Conservation (phyloP, 2,888 invertebrate species). For the Monochamus alternatus region DNA sequence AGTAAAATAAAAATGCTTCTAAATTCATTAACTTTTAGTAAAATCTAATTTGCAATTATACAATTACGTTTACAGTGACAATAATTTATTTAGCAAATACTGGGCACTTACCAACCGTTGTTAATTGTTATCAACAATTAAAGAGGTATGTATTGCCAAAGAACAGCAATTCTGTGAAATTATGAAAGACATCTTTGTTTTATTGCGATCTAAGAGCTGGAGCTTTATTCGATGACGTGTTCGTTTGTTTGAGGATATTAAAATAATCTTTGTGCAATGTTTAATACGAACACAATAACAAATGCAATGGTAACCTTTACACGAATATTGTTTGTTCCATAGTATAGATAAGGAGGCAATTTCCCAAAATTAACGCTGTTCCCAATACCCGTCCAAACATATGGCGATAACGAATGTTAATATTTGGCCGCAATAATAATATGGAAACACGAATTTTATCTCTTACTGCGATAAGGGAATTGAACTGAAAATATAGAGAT, state of each 20-base stretch:
- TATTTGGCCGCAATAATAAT: constrained; percentile 31
- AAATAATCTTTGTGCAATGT: neutral
- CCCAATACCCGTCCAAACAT: constrained; percentile 30
- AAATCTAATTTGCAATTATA: too few relatives aligned
- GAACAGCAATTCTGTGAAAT: too few relatives aligned
- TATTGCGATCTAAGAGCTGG: too few relatives aligned
- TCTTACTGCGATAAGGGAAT: constrained; percentile 6
- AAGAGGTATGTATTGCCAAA: too few relatives aligned
- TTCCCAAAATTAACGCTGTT: constrained; percentile 30
- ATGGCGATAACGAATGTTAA: constrained; percentile 32
- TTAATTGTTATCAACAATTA: too few relatives aligned
- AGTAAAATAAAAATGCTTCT: too few relatives aligned
- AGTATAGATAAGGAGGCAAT: constrained; percentile 16
- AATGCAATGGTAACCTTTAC: neutral
- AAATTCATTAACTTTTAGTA: too few relatives aligned
- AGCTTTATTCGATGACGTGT: neutral
- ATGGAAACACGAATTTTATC: constrained; percentile 11
- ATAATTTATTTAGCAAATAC: too few relatives aligned
- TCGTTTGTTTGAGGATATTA: neutral
- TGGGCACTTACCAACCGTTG: too few relatives aligned
- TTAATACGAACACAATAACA: constrained; percentile 15
- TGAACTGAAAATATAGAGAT: neutral
- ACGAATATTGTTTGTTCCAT: constrained; percentile 18
- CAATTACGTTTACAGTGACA: too few relatives aligned
- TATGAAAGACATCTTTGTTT: too few relatives aligned